These are phyloP conservation scores for Siniperca scherzeri DNA, from an alignment of 2,797 vertebrate genomes.

Conservation along the genomic window DNA sequence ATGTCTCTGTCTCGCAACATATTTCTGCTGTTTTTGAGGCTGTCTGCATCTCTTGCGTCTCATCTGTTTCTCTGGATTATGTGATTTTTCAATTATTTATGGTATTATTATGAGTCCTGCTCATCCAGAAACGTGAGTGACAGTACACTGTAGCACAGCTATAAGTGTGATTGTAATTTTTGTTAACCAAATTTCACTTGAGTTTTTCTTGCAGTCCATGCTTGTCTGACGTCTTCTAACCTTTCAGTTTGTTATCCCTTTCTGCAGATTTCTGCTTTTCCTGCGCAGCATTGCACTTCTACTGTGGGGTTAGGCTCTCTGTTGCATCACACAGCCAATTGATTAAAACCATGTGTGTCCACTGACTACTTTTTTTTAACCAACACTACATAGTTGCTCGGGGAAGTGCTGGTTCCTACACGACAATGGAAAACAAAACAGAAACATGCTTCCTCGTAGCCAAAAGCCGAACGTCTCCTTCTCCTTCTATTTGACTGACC, in stretches of 20 bases:
- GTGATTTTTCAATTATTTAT: background rate
- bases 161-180: background rate
- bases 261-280: constrained; percentile 44
- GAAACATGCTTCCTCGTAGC: background rate
- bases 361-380: background rate
- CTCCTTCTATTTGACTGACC: background rate
- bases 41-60: background rate
- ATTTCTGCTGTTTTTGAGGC: too few relatives aligned
- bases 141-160: background rate
- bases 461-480: background rate
- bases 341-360: constrained; percentile 41
- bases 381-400: background rate
- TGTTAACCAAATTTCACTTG: background rate
- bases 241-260: constrained; percentile 21
- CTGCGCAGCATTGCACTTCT: constrained; percentile 14
- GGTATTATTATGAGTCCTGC: background rate
- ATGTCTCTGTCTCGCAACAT: background rate
- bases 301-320: background rate
- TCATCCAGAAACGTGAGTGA: background rate
- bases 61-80: background rate
- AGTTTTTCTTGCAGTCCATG: background rate
- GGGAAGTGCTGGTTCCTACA: background rate
- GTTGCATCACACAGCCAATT: constrained; percentile 16
- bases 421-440: background rate
- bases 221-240: background rate